A percentile compares a stretch with the other conserved stretches of the same genome.
These are phyloP conservation scores for Calyptommatus sinebrachiatus DNA, from an alignment of 2,113 vertebrate genomes.

Conservation along the genomic window DNA sequence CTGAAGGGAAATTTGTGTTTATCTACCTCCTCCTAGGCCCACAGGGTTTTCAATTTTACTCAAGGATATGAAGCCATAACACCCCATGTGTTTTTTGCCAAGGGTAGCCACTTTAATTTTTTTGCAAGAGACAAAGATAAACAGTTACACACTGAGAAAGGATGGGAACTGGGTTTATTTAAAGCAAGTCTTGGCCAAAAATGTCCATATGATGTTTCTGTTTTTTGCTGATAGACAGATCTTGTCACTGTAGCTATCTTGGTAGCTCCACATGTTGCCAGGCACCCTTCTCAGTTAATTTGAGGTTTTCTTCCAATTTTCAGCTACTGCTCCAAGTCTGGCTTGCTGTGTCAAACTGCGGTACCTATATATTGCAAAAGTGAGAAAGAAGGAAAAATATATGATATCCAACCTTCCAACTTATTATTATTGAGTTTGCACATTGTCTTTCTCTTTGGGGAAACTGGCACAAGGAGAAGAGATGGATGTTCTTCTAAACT, in stretches of 20 bases:
- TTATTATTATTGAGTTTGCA: not conserved
- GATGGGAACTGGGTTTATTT: conserved; percentile 7
- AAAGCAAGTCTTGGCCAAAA: conserved; percentile 12
- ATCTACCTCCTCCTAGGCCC: not conserved
- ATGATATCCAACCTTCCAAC: not conserved
- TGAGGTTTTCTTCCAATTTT: not conserved
- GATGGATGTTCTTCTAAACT: not conserved
- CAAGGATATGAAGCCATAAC: not conserved
- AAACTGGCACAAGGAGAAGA: not conserved
- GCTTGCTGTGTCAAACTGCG: conserved; percentile 21
- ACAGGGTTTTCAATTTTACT: not conserved
- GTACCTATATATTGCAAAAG: not conserved
- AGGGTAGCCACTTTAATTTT: conserved; percentile 9
- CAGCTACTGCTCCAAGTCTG: conserved; percentile 12
- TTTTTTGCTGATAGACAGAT: conserved; percentile 10
- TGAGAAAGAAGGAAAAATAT: not conserved
- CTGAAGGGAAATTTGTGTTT: not conserved
- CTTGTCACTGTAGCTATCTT: conserved; percentile 9
- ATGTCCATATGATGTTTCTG: conserved; percentile 13
- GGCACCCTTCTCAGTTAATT: conserved; percentile 14
- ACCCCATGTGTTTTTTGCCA: conserved; percentile 12
- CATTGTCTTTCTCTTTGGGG: too few species aligned
- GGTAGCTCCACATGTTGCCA: not conserved
- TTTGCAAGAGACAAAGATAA: conserved; percentile 13
- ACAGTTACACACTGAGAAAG: conserved; percentile 11